Evolutionary conservation across 2,113 vertebrate genomes (phyloP), one percentile per base, ranked within the genome.

Genomic region (Cyprinodon brontotheroides): DNA sequence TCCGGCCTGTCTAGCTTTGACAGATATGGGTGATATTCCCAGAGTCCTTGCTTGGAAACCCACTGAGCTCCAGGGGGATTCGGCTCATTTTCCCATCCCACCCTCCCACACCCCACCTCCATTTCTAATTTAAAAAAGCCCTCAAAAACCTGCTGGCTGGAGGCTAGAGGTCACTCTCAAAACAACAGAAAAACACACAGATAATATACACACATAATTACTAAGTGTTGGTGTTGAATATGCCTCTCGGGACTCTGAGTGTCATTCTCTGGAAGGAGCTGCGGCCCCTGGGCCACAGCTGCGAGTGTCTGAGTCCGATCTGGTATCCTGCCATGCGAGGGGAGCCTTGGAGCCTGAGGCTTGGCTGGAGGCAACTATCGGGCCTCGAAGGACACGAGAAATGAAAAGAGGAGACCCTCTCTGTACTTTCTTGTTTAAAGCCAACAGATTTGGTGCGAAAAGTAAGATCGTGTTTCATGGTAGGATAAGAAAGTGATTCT

Each of bases 221-320:
- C 86, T 78, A 72, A 78, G 74, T 83, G 77, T 77, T 88, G 86
- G 81, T 74, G 83, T 87, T 89, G 86, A 87, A 88, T 82, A 77
- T 80, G 83, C 83, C 91, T 80, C 82, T 77, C 69, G 89, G 87
- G 90, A 89, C 68, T 84, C 70, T 81, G 74, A 77, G 81, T 78
- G 80, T 90, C 72, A 83, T 74, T 85, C 72, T 81, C 87, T 15
- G 60, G 78, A 79, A 81, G 83, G 81, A 87, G 75, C 8, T 13
- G 64, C 69, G 73, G 85, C 89, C 89, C 85, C 80, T 85, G 84
- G 86, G 91, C 88, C 79, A 89, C 82, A 86, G 85, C 82, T 88
- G 91, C 72, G 89, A 85, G 86, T 89, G 87, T 87, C 63, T 87
- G 79, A 82, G 87, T 86, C 83, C 64, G 87, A 92, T 92, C 88